phyloP scores from a whole-genome alignment of 1,140 invertebrate species.

The Dysdera silvatica region DNA sequence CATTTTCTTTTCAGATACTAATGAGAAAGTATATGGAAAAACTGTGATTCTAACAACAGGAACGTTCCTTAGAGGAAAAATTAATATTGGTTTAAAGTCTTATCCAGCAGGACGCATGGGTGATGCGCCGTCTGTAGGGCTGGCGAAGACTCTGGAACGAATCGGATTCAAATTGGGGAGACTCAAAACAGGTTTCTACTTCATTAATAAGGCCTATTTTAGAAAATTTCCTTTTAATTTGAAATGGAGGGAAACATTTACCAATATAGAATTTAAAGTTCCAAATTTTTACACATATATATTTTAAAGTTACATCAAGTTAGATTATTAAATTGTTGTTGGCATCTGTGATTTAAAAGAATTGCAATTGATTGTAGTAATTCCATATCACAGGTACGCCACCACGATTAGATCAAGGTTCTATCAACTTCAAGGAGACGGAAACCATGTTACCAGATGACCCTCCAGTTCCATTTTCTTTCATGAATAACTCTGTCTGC shows the following conservation, averaged over 20 bases:
- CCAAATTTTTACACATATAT: too few species aligned
- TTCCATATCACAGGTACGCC: slow-evolving; percentile 79
- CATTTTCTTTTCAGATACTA: slow-evolving; percentile 49
- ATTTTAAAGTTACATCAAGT: too few species aligned
- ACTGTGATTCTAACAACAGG: slow-evolving; percentile 82
- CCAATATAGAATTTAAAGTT: too few species aligned
- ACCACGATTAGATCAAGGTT: slow-evolving; percentile 62
- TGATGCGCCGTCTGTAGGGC: slow-evolving; percentile 69
- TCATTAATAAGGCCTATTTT: neutral
- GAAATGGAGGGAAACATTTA: too few species aligned
- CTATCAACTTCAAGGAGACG: slow-evolving; percentile 64
- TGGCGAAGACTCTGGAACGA: slow-evolving; percentile 67
- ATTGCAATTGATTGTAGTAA: too few species aligned
- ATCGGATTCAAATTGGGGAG: slow-evolving; percentile 71
- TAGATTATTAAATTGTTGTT: too few species aligned
- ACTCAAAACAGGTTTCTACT: slow-evolving; percentile 66
- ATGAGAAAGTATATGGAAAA: slow-evolving; percentile 53
- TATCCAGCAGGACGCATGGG: slow-evolving; percentile 76
- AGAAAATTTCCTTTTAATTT: neutral
- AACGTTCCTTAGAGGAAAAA: slow-evolving; percentile 83
- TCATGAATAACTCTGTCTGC: slow-evolving; percentile 74
- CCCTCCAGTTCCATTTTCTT: slow-evolving; percentile 74
- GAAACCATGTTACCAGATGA: slow-evolving; percentile 54
- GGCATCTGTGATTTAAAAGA: too few species aligned
- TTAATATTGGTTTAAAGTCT: slow-evolving; percentile 73